Evolutionary conservation across 2,797 vertebrate species (phyloP).

Genomic region (Crenuchus spilurus): DNA sequence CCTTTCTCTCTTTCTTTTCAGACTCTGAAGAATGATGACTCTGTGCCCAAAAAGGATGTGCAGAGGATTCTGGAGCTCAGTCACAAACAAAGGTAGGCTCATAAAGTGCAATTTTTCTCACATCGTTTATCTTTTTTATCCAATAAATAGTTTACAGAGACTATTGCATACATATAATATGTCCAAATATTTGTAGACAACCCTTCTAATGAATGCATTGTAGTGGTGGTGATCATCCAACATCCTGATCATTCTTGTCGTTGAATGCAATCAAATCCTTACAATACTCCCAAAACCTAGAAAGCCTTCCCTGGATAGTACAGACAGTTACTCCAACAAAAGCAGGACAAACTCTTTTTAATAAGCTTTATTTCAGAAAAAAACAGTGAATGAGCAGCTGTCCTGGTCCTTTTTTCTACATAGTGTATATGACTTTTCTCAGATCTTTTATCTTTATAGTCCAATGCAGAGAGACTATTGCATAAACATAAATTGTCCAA

Average conservation of each 20-base stretch:
- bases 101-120: neutral
- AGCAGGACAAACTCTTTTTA: no score
- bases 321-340: no score
- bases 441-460: neutral
- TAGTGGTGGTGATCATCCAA: no score
- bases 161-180: neutral
- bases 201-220: no score
- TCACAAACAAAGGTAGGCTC: conserved; percentile 93
- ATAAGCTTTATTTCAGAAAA: no score
- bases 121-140: neutral
- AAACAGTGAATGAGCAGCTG: no score
- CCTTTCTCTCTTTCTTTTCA: conserved; percentile 61
- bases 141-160: no score
- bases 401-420: no score
- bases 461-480: neutral
- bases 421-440: neutral
- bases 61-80: conserved; percentile 93
- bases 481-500: neutral
- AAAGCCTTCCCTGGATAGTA: no score
- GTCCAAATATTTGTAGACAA: conserved; percentile 12
- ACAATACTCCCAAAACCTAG: no score
- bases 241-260: no score
- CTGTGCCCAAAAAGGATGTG: conserved; percentile 88
- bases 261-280: no score
- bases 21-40: conserved; percentile 91